Conservation (phyloP, 2,888 invertebrate species). For the Conomelus anceps region DNA sequence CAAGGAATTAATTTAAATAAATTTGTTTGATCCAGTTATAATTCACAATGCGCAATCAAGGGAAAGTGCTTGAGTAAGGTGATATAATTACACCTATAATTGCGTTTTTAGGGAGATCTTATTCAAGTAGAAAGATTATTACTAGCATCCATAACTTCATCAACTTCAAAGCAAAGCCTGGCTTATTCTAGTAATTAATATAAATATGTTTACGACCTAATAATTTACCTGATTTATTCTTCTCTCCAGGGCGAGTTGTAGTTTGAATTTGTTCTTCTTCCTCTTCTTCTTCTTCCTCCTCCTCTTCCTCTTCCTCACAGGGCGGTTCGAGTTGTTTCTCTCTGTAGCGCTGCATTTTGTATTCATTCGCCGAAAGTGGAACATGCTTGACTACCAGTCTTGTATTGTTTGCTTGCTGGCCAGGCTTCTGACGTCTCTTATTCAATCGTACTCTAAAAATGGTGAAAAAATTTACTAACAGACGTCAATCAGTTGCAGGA, state of each 20-base stretch:
- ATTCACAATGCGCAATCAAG: too few relatives aligned
- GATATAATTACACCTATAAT: too few relatives aligned
- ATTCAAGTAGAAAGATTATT: too few relatives aligned
- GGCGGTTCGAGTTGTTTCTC: constrained; percentile 85
- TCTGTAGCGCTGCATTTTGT: constrained; percentile 75
- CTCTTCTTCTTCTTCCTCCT: constrained; percentile 41
- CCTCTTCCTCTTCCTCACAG: constrained; percentile 59
- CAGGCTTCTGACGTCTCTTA: constrained; percentile 77
- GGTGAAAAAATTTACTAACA: too few relatives aligned
- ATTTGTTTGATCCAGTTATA: too few relatives aligned
- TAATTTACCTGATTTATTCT: constrained; percentile 18
- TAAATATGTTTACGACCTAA: not conserved
- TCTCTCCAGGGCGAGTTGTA: not conserved
- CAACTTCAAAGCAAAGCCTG: constrained; percentile 43
- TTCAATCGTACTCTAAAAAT: constrained; percentile 76
- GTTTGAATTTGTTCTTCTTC: constrained; percentile 22
- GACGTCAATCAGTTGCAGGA: too few relatives aligned
- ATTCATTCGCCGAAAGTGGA: constrained; percentile 75
- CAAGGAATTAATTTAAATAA: too few relatives aligned
- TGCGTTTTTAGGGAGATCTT: too few relatives aligned
- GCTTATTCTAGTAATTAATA: not conserved
- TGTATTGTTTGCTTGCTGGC: constrained; percentile 63
- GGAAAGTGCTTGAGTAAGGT: too few relatives aligned
- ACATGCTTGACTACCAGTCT: constrained; percentile 85
- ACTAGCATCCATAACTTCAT: too few relatives aligned